Evolutionary conservation across 37 sponge, comb jelly and placozoan species (phyloP).

Genomic region (Petrosia ficiformis): DNA sequence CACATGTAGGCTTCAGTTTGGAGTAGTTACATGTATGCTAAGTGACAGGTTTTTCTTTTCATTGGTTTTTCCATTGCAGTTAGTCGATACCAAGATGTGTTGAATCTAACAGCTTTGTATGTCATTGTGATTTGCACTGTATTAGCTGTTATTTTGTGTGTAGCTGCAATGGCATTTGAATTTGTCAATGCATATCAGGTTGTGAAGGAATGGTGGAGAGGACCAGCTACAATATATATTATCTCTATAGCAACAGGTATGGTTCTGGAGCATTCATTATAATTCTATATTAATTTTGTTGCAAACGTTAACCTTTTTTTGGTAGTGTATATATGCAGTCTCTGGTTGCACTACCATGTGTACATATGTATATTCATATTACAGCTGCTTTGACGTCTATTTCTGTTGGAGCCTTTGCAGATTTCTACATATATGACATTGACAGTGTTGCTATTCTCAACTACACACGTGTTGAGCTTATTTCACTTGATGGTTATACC

Average conservation of each 20-base stretch:
- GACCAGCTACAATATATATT: slow-evolving; percentile 64
- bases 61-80: background rate
- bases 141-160: slow-evolving; percentile 36
- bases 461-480: too few relatives aligned
- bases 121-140: slow-evolving; percentile 29
- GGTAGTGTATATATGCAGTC: background rate
- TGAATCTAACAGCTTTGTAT: slow-evolving; percentile 20
- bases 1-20: background rate
- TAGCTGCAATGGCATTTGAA: slow-evolving; percentile 27
- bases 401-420: background rate
- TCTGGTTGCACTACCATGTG: background rate
- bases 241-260: slow-evolving; percentile 55
- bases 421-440: background rate
- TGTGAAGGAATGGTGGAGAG: slow-evolving; percentile 65
- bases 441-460: too few relatives aligned
- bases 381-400: background rate
- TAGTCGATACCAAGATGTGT: slow-evolving; percentile 3
- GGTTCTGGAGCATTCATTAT: background rate
- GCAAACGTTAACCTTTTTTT: slow-evolving; percentile 1
- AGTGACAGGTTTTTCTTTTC: too few relatives aligned
- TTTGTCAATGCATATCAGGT: slow-evolving; percentile 69
- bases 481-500: background rate
- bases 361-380: background rate
- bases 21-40: too few relatives aligned
- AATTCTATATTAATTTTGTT: slow-evolving; percentile 12